Evolutionary conservation across 2,888 invertebrate species (phyloP).

Genomic region (Conchocele bisecta): DNA sequence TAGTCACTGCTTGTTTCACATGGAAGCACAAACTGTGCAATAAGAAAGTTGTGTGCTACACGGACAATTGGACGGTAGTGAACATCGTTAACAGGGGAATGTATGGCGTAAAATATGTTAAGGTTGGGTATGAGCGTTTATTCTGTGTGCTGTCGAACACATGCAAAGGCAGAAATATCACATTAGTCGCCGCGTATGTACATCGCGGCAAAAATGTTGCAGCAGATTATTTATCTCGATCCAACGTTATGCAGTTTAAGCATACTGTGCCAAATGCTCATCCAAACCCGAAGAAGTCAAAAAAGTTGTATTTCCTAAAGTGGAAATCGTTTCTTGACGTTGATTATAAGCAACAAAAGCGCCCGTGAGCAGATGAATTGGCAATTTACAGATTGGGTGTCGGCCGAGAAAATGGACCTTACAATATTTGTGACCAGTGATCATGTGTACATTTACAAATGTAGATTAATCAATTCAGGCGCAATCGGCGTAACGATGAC

Average conservation of each 20-base stretch:
- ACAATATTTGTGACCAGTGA: no score
- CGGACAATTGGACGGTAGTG: slow-evolving; percentile 51
- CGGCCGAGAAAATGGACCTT: no score
- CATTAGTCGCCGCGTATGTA: slow-evolving; percentile 52
- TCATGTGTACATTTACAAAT: no score
- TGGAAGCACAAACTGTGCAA: slow-evolving; percentile 71
- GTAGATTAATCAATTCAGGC: no score
- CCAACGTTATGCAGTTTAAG: slow-evolving; percentile 54
- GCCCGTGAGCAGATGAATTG: no score
- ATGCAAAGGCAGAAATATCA: slow-evolving; percentile 54
- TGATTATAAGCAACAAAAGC: no score
- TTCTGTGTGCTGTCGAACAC: slow-evolving; percentile 28
- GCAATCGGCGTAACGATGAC: no score
- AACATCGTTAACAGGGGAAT: slow-evolving; percentile 55
- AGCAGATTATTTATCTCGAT: slow-evolving; percentile 63
- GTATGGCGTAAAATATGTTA: neutral
- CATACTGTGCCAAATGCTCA: slow-evolving; percentile 57
- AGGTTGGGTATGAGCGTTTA: no score
- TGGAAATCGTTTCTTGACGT: no score
- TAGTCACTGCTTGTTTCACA: slow-evolving; percentile 64
- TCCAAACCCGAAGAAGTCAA: slow-evolving; percentile 60
- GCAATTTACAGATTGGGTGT: no score
- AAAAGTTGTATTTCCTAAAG: slow-evolving; percentile 63
- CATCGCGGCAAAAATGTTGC: slow-evolving; percentile 57
- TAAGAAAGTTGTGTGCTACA: slow-evolving; percentile 58